These are phyloP conservation scores for Panagrolaimus sp. DNA, from an alignment of 1,140 invertebrate genomes.

Conservation along the genomic window DNA sequence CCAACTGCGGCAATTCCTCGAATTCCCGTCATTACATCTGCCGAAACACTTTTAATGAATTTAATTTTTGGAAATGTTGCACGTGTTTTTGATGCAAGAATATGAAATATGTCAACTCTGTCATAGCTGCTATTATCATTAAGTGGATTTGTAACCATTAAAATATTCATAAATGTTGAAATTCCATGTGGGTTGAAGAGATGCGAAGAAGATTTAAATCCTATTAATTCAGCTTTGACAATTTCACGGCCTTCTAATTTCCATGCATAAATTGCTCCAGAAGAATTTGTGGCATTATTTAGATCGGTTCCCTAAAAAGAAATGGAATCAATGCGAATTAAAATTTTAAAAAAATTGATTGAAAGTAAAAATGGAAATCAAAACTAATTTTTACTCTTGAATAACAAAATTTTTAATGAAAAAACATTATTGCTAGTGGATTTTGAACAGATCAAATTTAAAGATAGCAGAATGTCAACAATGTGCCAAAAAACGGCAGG, in stretches of 20 bases:
- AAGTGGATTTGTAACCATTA: neutral
- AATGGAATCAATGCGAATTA: neutral
- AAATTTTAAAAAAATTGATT: no score
- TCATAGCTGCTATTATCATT: neutral
- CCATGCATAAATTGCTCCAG: neutral
- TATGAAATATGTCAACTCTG: neutral
- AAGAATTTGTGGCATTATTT: constrained; percentile 23
- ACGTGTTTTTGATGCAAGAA: neutral
- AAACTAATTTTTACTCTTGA: no score
- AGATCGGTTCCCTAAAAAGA: constrained; percentile 16
- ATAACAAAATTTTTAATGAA: no score
- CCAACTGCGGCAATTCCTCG: neutral
- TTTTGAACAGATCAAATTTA: no score
- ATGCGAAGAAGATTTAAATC: neutral
- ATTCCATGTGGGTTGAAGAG: neutral
- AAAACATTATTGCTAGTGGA: no score
- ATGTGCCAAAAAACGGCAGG: no score
- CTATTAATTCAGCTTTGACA: neutral
- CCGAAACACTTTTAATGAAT: neutral
- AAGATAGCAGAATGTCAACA: no score
- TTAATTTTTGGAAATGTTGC: neutral
- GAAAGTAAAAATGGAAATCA: no score
- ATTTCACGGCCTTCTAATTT: neutral
- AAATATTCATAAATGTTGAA: neutral
- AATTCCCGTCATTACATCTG: neutral